A percentile compares a stretch with the other conserved stretches of the same genome.
These are phyloP conservation scores for Amphipyra berbera DNA, from an alignment of 2,888 invertebrate genomes.

Conservation along the genomic window DNA sequence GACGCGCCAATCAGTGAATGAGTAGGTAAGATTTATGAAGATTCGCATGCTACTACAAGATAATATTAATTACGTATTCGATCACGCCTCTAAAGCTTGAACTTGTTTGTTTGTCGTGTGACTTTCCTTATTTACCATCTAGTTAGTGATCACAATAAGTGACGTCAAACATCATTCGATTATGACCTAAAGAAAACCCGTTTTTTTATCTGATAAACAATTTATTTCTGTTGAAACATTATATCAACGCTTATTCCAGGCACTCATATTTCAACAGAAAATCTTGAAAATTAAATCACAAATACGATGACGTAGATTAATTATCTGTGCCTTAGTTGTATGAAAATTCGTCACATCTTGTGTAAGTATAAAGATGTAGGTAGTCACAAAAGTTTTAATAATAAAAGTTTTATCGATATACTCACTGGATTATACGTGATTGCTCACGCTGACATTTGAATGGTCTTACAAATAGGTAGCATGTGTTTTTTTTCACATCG, in stretches of 20 bases:
- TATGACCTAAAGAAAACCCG: constrained; percentile 11
- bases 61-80: background rate
- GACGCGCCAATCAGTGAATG: constrained; percentile 10
- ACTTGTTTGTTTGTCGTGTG: constrained; percentile 3
- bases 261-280: background rate
- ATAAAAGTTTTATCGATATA: background rate
- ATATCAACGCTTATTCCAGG: background rate
- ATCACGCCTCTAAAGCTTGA: constrained; percentile 7
- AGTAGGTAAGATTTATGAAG: constrained; percentile 6
- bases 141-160: constrained; percentile 22
- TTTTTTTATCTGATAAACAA: constrained; percentile 8
- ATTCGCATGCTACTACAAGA: constrained; percentile 1
- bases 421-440: background rate
- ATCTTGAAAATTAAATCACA: background rate
- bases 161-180: constrained; percentile 19
- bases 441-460: background rate
- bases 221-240: background rate
- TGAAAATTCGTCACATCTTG: constrained; percentile 1
- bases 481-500: too few relatives aligned
- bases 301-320: background rate
- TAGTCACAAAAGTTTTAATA: too few relatives aligned
- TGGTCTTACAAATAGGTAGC: too few relatives aligned
- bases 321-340: background rate
- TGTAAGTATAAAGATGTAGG: background rate
- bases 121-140: constrained; percentile 33